A percentile compares a stretch with the other conserved stretches of the same genome.
phyloP scores from a whole-genome alignment of 2,797 vertebrate genomes.

The Jordanella pulchra region DNA sequence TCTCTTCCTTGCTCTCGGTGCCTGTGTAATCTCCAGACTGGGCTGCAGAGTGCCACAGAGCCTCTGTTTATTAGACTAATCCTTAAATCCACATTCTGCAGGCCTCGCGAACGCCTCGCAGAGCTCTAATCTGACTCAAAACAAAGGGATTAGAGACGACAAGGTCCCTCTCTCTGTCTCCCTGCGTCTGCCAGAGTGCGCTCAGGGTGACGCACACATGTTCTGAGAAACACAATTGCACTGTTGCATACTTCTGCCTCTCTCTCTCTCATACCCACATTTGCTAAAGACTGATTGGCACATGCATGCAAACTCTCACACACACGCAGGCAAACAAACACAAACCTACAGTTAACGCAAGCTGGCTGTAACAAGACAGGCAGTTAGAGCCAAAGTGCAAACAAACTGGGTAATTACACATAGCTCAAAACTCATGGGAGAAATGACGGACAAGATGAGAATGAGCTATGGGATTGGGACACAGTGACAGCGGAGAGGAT shows the following conservation, averaged over 20 bases:
- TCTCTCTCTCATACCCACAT: conserved; percentile 61
- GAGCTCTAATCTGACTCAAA: conserved; percentile 82
- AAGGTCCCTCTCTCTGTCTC: conserved; percentile 74
- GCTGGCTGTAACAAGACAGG: conserved; percentile 63
- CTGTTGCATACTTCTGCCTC: conserved; percentile 55
- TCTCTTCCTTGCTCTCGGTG: conserved; percentile 62
- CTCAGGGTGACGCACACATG: conserved; percentile 58
- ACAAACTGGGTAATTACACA: conserved; percentile 79
- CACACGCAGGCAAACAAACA: conserved; percentile 15
- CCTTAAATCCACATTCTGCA: conserved; percentile 83
- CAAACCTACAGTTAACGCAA: conserved; percentile 59
- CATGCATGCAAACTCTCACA: conserved; percentile 45
- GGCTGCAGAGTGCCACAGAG: conserved; percentile 77
- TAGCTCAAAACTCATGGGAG: conserved; percentile 70
- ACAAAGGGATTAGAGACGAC: conserved; percentile 81
- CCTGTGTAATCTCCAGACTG: conserved; percentile 73
- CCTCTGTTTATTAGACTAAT: conserved; percentile 84
- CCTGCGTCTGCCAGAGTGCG: conserved; percentile 61
- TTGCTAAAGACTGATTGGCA: conserved; percentile 68
- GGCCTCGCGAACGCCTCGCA: conserved; percentile 73
- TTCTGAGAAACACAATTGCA: conserved; percentile 52
- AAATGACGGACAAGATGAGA: conserved; percentile 75
- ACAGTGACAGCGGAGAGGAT: conserved; percentile 47
- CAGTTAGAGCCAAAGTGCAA: conserved; percentile 77
- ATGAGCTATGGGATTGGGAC: conserved; percentile 69